Evolutionary conservation across 2,113 vertebrate species (phyloP).

Genomic region (Fregetta grallaria): DNA sequence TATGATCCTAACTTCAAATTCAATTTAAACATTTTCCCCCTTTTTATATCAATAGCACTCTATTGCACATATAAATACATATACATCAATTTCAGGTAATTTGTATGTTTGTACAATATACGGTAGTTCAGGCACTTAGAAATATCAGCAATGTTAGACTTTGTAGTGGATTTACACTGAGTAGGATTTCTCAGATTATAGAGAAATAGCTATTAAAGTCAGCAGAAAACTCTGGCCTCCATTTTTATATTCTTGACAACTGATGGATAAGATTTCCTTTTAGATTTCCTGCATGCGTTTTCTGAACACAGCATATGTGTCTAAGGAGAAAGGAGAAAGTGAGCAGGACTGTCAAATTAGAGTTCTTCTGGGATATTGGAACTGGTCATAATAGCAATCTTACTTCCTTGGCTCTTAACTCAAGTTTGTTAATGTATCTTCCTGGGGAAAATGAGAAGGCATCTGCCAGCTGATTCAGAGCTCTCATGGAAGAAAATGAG

Average conservation of each 20-base stretch:
- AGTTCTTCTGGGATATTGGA: neutral
- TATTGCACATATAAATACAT: neutral
- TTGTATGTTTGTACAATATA: neutral
- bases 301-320: neutral
- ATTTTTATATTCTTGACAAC: neutral
- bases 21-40: neutral
- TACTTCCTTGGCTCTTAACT: neutral
- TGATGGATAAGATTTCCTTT: neutral
- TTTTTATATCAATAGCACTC: neutral
- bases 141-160: neutral
- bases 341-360: neutral
- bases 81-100: neutral
- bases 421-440: neutral
- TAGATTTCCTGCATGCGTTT: neutral
- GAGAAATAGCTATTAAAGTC: neutral
- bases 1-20: neutral
- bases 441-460: neutral
- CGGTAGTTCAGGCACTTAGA: neutral
- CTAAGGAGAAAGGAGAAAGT: neutral
- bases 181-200: neutral
- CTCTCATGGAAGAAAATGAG: neutral
- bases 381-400: neutral
- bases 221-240: neutral
- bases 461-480: neutral
- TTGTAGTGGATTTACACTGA: neutral